These are phyloP conservation scores for Volucella bombylans DNA, from an alignment of 2,888 invertebrate genomes.

Conservation along the genomic window DNA sequence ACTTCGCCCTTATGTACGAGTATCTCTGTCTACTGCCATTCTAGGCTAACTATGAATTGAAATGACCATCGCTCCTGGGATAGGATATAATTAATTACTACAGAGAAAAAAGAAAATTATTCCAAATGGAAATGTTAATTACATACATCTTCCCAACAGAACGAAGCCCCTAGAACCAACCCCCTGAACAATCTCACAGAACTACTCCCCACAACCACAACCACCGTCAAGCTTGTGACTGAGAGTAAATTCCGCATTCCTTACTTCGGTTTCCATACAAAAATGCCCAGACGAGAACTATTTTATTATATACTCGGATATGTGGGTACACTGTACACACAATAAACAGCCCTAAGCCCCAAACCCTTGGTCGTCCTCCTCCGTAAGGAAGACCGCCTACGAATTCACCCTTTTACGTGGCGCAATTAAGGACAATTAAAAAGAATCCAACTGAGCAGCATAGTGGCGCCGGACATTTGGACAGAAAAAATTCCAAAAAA, in stretches of 20 bases:
- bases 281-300: conserved; percentile 62
- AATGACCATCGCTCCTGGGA: conserved; percentile 1
- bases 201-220: too few species aligned
- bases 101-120: background rate
- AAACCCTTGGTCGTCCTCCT: background rate
- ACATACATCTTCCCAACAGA: background rate
- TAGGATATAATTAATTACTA: conserved; percentile 10
- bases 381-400: background rate
- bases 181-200: too few species aligned
- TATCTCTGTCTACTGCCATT: background rate
- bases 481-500: too few species aligned
- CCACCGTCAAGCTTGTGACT: too few species aligned
- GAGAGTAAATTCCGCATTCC: background rate
- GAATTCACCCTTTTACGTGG: conserved; percentile 45
- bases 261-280: conserved; percentile 27
- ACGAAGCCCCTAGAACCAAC: too few species aligned
- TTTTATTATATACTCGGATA: conserved; percentile 27
- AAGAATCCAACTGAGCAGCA: conserved; percentile 44
- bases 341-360: conserved; percentile 50
- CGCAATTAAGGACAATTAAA: conserved; percentile 72
- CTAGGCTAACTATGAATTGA: conserved; percentile 16
- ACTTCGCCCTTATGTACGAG: background rate
- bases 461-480: conserved; percentile 53
- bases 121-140: conserved; percentile 6
- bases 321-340: conserved; percentile 46